Evolutionary conservation across 2,888 invertebrate genomes (phyloP).

Genomic region (Actias luna): DNA sequence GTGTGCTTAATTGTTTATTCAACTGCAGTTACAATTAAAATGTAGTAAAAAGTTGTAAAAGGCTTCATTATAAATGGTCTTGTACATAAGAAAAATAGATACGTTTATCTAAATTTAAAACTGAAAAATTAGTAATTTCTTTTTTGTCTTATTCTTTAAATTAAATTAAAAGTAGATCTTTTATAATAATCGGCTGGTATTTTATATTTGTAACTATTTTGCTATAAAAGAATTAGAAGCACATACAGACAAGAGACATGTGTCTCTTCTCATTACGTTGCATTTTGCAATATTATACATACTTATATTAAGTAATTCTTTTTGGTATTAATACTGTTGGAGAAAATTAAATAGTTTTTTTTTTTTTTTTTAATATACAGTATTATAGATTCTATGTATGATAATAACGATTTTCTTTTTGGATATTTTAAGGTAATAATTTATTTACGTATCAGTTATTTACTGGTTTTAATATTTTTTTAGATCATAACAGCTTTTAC

Average conservation of each 20-base stretch:
- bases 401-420: too few relatives aligned
- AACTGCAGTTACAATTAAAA: background rate
- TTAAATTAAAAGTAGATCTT: background rate
- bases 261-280: background rate
- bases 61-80: background rate
- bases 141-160: background rate
- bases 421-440: too few relatives aligned
- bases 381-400: too few relatives aligned
- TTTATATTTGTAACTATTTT: background rate
- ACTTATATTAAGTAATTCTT: too few relatives aligned
- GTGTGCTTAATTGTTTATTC: background rate
- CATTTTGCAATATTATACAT: background rate
- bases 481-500: background rate
- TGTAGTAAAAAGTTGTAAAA: constrained; percentile 1
- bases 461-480: background rate
- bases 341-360: background rate
- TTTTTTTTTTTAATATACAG: background rate
- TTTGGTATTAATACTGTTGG: too few relatives aligned
- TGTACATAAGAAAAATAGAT: background rate
- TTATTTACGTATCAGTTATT: too few relatives aligned
- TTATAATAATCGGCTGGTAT: background rate
- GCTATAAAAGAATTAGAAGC: background rate
- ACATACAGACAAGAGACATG: background rate
- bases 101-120: background rate
- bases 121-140: background rate